phyloP scores from a whole-genome alignment of 2,888 invertebrate species.

The Dasysyrphus albostriatus region DNA sequence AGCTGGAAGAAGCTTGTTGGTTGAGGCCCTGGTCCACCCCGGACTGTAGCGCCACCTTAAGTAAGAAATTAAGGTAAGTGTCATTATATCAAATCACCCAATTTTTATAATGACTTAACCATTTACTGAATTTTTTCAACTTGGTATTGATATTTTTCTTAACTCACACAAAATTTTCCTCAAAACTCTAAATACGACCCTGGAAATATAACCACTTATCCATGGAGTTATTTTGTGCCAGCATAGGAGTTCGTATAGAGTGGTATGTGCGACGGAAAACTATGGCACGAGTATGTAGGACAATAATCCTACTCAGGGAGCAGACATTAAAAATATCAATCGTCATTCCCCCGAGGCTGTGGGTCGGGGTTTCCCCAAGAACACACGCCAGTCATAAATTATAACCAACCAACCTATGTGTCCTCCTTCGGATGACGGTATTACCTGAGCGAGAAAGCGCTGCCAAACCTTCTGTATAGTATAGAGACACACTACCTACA shows the following conservation, averaged over 20 bases:
- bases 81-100: too few species aligned
- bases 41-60: too few species aligned
- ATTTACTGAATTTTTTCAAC: too few species aligned
- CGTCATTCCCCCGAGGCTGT: slow-evolving; percentile 60
- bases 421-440: slow-evolving; percentile 13
- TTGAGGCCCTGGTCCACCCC: too few species aligned
- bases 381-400: slow-evolving; percentile 77
- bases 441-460: slow-evolving; percentile 41
- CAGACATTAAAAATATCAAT: slow-evolving; percentile 76
- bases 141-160: too few species aligned
- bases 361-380: slow-evolving; percentile 65
- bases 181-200: background rate
- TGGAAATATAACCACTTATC: slow-evolving; percentile 56
- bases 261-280: slow-evolving; percentile 17
- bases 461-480: slow-evolving; percentile 4
- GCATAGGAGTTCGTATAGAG: slow-evolving; percentile 51
- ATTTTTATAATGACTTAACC: too few species aligned
- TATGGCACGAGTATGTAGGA: slow-evolving; percentile 68
- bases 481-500: background rate
- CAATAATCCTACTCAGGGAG: slow-evolving; percentile 75
- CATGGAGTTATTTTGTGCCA: slow-evolving; percentile 54
- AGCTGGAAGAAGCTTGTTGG: too few species aligned
- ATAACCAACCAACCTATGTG: slow-evolving; percentile 72
- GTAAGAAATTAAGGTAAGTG: too few species aligned
- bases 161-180: too few species aligned